Evolutionary conservation across 1,140 invertebrate species (phyloP), one percentile per base, ranked within the genome.

Genomic region (Tetragonula clypearis): DNA sequence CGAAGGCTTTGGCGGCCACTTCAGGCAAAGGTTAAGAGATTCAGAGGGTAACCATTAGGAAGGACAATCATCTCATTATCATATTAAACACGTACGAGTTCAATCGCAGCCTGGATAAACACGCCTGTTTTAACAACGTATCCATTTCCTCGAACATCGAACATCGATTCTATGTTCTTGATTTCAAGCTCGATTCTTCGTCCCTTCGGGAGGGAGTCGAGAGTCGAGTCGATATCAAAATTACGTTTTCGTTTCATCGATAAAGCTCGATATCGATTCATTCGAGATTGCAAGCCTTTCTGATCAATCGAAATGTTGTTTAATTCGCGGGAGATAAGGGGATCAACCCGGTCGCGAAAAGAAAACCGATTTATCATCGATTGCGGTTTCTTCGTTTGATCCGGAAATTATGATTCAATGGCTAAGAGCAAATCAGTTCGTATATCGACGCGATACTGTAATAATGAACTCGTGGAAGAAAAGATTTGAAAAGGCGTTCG

Each of bases 11-110:
- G 62, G 11, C 35, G 55, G 30, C 35, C 6, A 53, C 8, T 80
- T 71, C 1, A 62, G 60, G 9, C 9, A 17, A 68, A 79, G 62
- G 23, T 49, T 58, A n/a, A 35, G 3, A 58, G 35, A 60, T 58
- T 72, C 26, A 19, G 35, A 71, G 35, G 35, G 3, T 5, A n/a
- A 49, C 35, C 55, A 35, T 14, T 15, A 49, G 55, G 68, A 80
- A 80, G 68, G 79, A 72, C 49, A 4, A 1, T 74, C 49, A 1
- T 74, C 49, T 55, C 35, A 62, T 82, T 82, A 74, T 82, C 79
- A 65, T 74, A 74, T 82, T 58, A 55, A 53, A n/a, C 49, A 65
- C 56, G 71, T 82, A 23, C 56, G n/a, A 55, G 17, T 62, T 30
- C 19, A 55, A 72, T 35, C 26, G 2, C 65, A 11, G 68, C 1